Percentiles rank a stretch among this genome's conserved stretches.
Conservation (phyloP, 2,113 vertebrate genomes). For the Pituophis catenifer region DNA sequence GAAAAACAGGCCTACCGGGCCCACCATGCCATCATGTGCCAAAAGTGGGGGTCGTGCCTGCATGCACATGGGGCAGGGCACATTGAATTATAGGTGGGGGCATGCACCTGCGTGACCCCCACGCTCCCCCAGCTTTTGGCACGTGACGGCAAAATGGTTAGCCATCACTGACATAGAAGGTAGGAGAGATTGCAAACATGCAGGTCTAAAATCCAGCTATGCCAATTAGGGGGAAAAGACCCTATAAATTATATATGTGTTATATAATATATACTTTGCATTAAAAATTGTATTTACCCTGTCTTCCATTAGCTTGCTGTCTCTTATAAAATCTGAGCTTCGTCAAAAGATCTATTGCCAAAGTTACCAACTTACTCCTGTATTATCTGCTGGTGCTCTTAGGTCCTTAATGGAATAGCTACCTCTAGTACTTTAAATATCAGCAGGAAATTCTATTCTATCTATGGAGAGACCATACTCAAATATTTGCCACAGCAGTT, state of each 20-base stretch:
- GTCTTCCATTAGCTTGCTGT: not conserved
- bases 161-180: not conserved
- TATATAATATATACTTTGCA: not conserved
- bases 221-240: rapidly evolving
- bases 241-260: not conserved
- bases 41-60: too few species aligned
- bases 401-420: not conserved
- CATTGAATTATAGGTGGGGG: too few species aligned
- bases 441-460: not conserved
- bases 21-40: too few species aligned
- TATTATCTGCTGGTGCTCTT: not conserved
- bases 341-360: not conserved
- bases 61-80: too few species aligned
- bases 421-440: not conserved
- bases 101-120: too few species aligned
- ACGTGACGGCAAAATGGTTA: too few species aligned
- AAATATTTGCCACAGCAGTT: not conserved
- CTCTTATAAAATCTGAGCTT: not conserved
- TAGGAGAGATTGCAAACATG: not conserved
- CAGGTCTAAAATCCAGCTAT: not conserved
- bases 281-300: not conserved
- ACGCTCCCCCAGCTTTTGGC: too few species aligned
- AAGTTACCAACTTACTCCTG: not conserved
- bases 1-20: too few species aligned
- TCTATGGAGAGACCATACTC: not conserved